Conservation (phyloP, 2,888 invertebrate genomes). For the Elegia similella region DNA sequence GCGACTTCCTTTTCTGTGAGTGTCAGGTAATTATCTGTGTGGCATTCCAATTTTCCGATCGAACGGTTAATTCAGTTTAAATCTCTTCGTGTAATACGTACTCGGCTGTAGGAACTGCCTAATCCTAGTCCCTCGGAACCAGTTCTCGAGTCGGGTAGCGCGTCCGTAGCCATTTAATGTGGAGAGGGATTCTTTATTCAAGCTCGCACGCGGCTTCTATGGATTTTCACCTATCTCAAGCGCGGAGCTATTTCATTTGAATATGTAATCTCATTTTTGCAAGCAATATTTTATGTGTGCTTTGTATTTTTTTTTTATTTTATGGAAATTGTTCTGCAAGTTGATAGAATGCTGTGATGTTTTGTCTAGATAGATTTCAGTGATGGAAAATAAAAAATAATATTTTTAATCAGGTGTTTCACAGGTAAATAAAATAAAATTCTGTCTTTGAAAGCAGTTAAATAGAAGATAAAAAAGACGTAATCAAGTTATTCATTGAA, state of each 20-base stretch:
- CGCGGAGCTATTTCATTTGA: conserved; percentile 26
- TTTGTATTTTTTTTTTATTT: conserved; percentile 3
- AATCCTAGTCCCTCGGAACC: conserved; percentile 70
- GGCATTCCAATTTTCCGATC: conserved; percentile 82
- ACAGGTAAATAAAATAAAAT: no score
- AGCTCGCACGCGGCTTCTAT: conserved; percentile 26
- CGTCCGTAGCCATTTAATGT: conserved; percentile 34
- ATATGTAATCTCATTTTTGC: conserved; percentile 30
- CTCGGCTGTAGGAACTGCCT: conserved; percentile 66
- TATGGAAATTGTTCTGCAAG: no score
- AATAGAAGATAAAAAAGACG: no score
- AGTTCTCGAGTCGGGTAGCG: conserved; percentile 46
- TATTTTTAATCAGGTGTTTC: no score
- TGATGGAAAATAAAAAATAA: no score
- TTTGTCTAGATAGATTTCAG: no score
- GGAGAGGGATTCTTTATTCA: conserved; percentile 45
- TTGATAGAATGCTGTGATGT: no score
- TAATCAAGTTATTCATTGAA: no score
- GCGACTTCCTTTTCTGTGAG: conserved; percentile 80
- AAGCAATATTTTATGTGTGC: conserved; percentile 12
- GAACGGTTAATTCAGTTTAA: conserved; percentile 81
- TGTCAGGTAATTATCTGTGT: conserved; percentile 82
- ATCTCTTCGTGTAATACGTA: conserved; percentile 78
- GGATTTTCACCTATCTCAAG: conserved; percentile 25
- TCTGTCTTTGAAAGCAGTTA: no score